Evolutionary conservation across 2,113 vertebrate genomes (phyloP), one percentile per base, ranked within the genome.

Genomic region (Plecotus auritus): DNA sequence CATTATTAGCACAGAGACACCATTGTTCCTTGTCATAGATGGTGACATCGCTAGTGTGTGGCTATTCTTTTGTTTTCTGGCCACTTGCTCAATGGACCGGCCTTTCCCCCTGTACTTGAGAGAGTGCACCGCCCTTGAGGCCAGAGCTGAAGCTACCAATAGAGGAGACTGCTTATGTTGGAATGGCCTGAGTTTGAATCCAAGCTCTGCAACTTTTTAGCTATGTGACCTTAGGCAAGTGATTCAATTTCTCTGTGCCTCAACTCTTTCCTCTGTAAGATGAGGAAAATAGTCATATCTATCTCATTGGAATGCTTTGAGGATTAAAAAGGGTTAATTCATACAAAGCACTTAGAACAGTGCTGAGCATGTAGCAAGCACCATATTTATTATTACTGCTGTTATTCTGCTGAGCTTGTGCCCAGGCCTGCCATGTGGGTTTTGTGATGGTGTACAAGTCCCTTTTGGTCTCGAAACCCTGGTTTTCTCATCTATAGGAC

Each of bases 21-120:
- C 59, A 74, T 91, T 96, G 93, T 96, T 86, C 69, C 88, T 85
- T 83, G 90, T 73, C 51, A 76, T 32, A 93, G 85, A 86, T 56
- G 94, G 90, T 11, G 92, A 92, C 82, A 91, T 96, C 88, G 70
- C 87, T 72, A 64, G 40, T n/a, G n/a, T 10, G 78, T 73, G 49
- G 78, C 82, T 96, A 35, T 81, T 88, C 82, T 56, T 86, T 81
- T 37, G 14, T 72, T 49, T 40, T 87, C 86, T 83, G 45, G 91
- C 28, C 69, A 73, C 67, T 32, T 56, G 37, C 47, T 90, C 81
- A 66, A 49, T 16, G 56, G 37, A 35, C 37, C 26, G 7, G 40
- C 28, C 74, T 96, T 54, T 76, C 88, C 74, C 66, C 56, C 70
- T 77, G 26, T 3, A 16, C 47, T 81, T 59, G 28, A 80, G 69